Base-by-base conservation (phyloP, 2,113 vertebrate species). In the Platichthys flesus region DNA sequence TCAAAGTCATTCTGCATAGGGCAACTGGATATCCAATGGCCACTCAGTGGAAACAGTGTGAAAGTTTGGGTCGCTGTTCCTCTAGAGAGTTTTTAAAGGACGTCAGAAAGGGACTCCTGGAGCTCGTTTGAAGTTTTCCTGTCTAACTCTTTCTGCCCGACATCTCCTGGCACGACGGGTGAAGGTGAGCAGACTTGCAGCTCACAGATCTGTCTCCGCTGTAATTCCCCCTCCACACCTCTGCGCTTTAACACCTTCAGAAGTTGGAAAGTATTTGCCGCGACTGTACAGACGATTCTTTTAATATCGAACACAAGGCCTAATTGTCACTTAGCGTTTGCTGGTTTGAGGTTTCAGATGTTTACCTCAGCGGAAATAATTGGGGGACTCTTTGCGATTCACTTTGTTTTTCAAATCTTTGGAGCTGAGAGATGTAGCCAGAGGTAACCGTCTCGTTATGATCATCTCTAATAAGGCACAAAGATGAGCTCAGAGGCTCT, bases 381-480 rank as follows among this genome's bases (percentile, higher is more conserved):
- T 89, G 79, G 82, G n/a, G 40, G 3, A 63, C 37, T 78, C 23
- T 79, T 71, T 78, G 75, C 70, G 64, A 68, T 79, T 71, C 61
- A 67, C 40, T 81, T 72, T 82, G 28, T 79, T 80, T 71, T 70
- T 49, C 31, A 26, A 56, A 79, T 57, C 66, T 74, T 64, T 37
- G 55, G 40, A 84, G 73, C 18, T 76, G n/a, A 21, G 73, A 68
- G 69, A 79, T 62, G 65, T 14, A 67, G 85, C 81, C 78, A 56
- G 57, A 81, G 82, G 82, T 80, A 84, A 74, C 37, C 13, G 24
- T 81, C 84, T 90, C 73, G 82, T 91, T 89, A 82, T 87, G 66
- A 82, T 85, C 74, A 78, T 63, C 77, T 86, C 72, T 90, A 91
- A 91, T 89, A 85, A 89, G 84, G 57, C 72, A 77, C 45, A 78